Conservation (phyloP, 2,888 invertebrate genomes). For the Trichopoda pennipes region DNA sequence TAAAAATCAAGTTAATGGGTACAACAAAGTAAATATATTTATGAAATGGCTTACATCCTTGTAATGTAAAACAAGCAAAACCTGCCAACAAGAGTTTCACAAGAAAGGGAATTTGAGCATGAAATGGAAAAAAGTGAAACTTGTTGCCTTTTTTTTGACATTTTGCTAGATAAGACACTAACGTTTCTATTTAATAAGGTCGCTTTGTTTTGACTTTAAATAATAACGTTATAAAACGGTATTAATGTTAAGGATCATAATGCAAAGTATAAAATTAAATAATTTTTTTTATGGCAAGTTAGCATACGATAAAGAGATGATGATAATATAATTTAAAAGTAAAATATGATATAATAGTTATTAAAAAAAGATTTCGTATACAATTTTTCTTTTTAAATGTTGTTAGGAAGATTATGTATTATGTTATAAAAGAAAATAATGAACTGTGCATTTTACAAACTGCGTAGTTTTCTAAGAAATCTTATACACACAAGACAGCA, state of each 20-base stretch:
- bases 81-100: neutral
- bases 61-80: slow-evolving; percentile 4
- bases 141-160: slow-evolving; percentile 29
- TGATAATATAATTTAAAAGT: no score
- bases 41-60: slow-evolving; percentile 1
- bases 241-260: neutral
- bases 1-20: neutral
- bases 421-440: no score
- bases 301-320: no score
- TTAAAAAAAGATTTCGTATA: no score
- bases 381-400: no score
- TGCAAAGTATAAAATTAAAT: no score
- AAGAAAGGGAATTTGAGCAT: slow-evolving; percentile 18
- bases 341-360: no score
- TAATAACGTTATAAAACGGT: neutral
- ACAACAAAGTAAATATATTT: slow-evolving; percentile 1
- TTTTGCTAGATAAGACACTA: neutral
- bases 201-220: neutral
- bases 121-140: slow-evolving; percentile 37
- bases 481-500: no score
- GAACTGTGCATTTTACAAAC: no score
- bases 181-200: slow-evolving; percentile 7
- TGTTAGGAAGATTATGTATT: no score
- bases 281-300: no score
- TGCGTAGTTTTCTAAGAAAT: no score